Evolutionary conservation across 2,888 invertebrate genomes (phyloP).

Genomic region (Drosophila kuntzei): DNA sequence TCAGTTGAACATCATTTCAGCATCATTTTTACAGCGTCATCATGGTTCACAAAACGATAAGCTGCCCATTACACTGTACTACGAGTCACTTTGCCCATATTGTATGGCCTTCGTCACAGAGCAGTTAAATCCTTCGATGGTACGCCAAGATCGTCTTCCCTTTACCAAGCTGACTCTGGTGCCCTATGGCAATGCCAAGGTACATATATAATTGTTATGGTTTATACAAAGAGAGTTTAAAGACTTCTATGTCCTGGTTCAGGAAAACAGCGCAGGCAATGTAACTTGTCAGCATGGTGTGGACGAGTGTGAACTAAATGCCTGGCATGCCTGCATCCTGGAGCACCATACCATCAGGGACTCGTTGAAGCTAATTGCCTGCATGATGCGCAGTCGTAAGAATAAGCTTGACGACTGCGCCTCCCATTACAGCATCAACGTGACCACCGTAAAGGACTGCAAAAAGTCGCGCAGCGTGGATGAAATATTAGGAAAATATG

Average conservation of each 20-base stretch:
- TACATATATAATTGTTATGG: conserved; percentile 18
- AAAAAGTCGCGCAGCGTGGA: conserved; percentile 54
- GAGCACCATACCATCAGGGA: conserved; percentile 72
- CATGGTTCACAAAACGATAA: conserved; percentile 8
- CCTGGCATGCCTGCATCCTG: conserved; percentile 84
- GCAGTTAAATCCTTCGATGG: conserved; percentile 66
- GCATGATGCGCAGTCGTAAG: conserved; percentile 75
- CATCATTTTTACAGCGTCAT: conserved; percentile 29
- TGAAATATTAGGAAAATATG: conserved; percentile 81
- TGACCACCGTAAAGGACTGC: conserved; percentile 73
- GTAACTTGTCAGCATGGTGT: conserved; percentile 83
- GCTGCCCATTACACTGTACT: conserved; percentile 68
- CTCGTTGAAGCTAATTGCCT: conserved; percentile 78
- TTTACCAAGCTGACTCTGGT: conserved; percentile 66
- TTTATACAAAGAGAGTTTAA: background rate
- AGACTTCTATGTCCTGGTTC: background rate
- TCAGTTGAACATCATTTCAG: background rate
- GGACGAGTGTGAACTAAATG: conserved; percentile 83
- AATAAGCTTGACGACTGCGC: conserved; percentile 70
- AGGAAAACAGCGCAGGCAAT: conserved; percentile 34
- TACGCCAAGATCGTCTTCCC: conserved; percentile 37
- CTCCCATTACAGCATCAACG: conserved; percentile 60
- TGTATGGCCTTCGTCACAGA: conserved; percentile 67
- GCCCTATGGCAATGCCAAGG: conserved; percentile 76
- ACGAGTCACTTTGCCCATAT: conserved; percentile 74